These are phyloP conservation scores for Sapajus apella DNA, from an alignment of 2,113 vertebrate species.

Conservation along the genomic window DNA sequence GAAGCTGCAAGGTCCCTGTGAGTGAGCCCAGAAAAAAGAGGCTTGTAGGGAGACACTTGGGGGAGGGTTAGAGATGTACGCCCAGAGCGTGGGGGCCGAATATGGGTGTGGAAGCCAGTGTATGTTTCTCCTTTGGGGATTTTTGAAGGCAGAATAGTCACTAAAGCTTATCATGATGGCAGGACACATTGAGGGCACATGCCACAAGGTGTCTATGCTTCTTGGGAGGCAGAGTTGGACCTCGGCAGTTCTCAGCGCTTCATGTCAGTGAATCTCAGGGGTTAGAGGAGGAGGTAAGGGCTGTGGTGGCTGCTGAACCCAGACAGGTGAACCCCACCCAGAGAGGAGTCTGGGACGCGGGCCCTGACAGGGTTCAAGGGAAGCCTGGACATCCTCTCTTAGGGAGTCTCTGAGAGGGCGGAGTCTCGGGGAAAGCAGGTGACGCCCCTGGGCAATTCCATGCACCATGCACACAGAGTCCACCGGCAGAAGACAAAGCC, in stretches of 20 bases:
- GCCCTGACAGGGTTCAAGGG: not conserved
- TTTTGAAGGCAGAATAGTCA: not conserved
- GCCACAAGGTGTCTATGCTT: not conserved
- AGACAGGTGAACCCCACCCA: not conserved
- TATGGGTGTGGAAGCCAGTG: not conserved
- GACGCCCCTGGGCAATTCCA: not conserved
- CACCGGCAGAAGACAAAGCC: not conserved
- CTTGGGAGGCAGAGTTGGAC: not conserved
- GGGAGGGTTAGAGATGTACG: not conserved
- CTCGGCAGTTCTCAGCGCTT: not conserved
- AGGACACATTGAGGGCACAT: fast-evolving
- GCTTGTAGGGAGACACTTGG: not conserved
- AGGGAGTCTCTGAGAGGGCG: not conserved
- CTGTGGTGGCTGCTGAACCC: not conserved
- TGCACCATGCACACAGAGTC: not conserved
- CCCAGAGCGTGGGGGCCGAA: not conserved
- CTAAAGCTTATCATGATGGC: not conserved
- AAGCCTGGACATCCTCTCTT: not conserved
- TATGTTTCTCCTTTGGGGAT: not conserved
- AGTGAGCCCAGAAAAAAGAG: not conserved
- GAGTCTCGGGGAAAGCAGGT: not conserved
- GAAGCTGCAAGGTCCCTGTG: not conserved
- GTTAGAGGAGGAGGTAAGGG: not conserved
- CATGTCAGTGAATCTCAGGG: not conserved
- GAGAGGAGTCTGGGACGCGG: not conserved